These are phyloP conservation scores for Xerus rutilus DNA, from an alignment of 2,797 vertebrate genomes.

Conservation along the genomic window DNA sequence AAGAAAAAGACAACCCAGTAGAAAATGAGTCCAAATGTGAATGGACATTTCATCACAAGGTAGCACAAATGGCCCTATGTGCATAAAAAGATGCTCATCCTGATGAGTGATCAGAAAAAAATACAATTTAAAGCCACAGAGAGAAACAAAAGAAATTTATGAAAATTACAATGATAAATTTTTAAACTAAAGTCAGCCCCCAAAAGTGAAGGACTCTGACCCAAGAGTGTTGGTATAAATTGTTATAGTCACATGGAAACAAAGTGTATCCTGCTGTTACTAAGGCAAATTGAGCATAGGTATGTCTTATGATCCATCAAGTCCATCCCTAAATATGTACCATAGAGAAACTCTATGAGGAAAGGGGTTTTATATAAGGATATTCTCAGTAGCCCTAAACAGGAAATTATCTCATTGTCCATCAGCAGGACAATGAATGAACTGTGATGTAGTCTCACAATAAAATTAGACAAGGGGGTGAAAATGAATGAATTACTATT, in stretches of 20 bases:
- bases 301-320: background rate
- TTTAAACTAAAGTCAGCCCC: background rate
- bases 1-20: background rate
- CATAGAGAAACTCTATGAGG: background rate
- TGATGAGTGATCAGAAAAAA: background rate
- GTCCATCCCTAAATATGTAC: background rate
- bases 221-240: background rate
- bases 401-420: background rate
- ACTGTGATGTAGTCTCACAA: background rate
- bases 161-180: background rate
- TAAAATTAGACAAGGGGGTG: background rate
- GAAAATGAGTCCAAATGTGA: background rate
- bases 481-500: background rate
- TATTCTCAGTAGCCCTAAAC: background rate
- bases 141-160: background rate
- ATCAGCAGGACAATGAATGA: background rate
- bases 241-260: background rate
- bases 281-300: background rate
- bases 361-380: background rate
- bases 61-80: background rate
- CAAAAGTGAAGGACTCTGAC: background rate
- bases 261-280: background rate
- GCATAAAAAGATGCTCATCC: background rate
- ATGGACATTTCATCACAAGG: background rate
- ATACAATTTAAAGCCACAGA: constrained; percentile 10